A percentile compares a stretch with the other conserved stretches of the same genome.
phyloP scores from a whole-genome alignment of 2,888 invertebrate genomes.

The Dicyrtomina minuta region DNA sequence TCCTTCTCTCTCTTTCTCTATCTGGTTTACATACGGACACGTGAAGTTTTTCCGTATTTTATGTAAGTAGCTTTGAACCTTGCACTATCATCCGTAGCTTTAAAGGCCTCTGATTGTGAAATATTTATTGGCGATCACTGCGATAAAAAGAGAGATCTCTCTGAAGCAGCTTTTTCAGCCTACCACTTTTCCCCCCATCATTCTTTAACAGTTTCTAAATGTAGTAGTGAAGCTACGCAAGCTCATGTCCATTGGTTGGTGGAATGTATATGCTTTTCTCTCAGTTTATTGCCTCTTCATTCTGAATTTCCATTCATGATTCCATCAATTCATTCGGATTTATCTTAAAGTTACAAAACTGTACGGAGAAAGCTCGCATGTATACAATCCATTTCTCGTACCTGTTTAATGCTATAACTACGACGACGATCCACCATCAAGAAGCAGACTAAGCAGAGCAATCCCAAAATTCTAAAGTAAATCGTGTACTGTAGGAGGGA shows the following conservation, averaged over 20 bases:
- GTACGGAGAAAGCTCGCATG: background rate
- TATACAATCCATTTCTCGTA: constrained; percentile 15
- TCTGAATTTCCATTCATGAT: constrained; percentile 39
- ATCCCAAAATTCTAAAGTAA: too few relatives aligned
- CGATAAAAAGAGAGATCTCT: constrained; percentile 53
- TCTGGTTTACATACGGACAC: constrained; percentile 39
- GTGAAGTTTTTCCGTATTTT: constrained; percentile 38
- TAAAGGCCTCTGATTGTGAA: constrained; percentile 53
- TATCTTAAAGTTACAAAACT: background rate
- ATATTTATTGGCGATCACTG: constrained; percentile 54
- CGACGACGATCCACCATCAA: constrained; percentile 9
- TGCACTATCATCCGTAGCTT: constrained; percentile 38
- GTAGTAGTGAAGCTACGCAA: constrained; percentile 10
- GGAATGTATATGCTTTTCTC: constrained; percentile 27
- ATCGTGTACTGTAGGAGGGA: too few relatives aligned
- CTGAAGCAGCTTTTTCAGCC: constrained; percentile 39
- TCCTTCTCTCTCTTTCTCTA: constrained; percentile 13
- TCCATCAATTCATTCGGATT: constrained; percentile 32
- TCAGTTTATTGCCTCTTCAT: constrained; percentile 37
- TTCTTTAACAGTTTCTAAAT: constrained; percentile 15
- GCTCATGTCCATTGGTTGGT: constrained; percentile 8
- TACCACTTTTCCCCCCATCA: constrained; percentile 18
- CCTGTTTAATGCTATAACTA: constrained; percentile 12
- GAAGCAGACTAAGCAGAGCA: too few relatives aligned
- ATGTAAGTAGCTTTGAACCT: constrained; percentile 44